phyloP scores from a whole-genome alignment of 2,888 invertebrate genomes.

The Lasioglossum malachurum region DNA sequence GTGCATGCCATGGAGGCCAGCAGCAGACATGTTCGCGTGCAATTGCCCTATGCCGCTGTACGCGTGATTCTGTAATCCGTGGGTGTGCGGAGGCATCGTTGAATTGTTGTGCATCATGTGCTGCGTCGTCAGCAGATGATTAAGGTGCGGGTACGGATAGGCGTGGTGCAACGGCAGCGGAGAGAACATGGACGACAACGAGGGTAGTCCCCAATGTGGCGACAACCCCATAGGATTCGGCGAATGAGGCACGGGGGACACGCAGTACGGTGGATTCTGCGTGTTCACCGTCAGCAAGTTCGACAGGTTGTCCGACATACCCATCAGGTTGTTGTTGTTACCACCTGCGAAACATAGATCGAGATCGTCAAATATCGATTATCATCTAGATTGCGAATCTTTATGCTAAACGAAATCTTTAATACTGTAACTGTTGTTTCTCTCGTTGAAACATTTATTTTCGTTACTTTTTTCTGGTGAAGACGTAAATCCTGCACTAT shows the following conservation, averaged over 20 bases:
- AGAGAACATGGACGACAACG: conserved; percentile 79
- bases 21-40: conserved; percentile 82
- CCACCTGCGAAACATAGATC: conserved; percentile 56
- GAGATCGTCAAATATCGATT: background rate
- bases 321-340: conserved; percentile 64
- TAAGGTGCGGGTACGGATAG: conserved; percentile 78
- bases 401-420: background rate
- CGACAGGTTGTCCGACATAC: conserved; percentile 74
- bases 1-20: conserved; percentile 87
- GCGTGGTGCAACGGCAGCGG: conserved; percentile 76
- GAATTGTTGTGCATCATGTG: conserved; percentile 78
- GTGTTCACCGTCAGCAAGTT: conserved; percentile 79
- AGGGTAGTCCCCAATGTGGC: conserved; percentile 78
- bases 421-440: too few relatives aligned
- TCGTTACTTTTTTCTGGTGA: too few relatives aligned
- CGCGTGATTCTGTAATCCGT: conserved; percentile 70
- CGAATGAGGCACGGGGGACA: conserved; percentile 78
- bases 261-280: conserved; percentile 79
- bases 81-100: conserved; percentile 70
- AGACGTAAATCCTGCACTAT: too few relatives aligned
- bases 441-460: too few relatives aligned
- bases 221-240: conserved; percentile 79
- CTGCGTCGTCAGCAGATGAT: conserved; percentile 81
- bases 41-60: conserved; percentile 68
- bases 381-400: background rate